phyloP scores from a whole-genome alignment of 2,797 vertebrate species.

The Petrocephalus sullivani region DNA sequence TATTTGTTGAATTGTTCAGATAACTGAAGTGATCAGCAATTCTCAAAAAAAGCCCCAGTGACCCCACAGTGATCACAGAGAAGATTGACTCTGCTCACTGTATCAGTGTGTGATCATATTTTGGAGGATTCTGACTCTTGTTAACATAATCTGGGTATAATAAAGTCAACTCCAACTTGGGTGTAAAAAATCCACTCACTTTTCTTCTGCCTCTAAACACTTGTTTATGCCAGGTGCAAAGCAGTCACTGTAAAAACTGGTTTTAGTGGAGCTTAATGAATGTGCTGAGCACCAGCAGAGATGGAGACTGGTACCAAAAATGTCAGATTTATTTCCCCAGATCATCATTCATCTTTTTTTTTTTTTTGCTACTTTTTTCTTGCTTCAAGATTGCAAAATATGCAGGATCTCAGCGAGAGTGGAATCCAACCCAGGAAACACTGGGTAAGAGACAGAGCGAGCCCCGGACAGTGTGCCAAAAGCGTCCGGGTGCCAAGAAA shows the following conservation, averaged over 20 bases:
- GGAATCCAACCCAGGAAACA: not conserved
- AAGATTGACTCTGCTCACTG: not conserved
- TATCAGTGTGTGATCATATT: not conserved
- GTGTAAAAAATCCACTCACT: not conserved
- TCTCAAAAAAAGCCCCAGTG: not conserved
- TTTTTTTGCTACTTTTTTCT: not conserved
- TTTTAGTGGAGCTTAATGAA: not conserved
- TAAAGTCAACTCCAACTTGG: not conserved
- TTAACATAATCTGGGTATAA: not conserved
- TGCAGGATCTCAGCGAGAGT: not conserved
- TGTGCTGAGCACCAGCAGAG: not conserved
- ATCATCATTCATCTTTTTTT: not conserved
- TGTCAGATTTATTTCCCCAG: not conserved
- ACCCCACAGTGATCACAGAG: not conserved
- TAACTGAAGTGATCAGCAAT: not conserved
- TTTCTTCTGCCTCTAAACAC: not conserved
- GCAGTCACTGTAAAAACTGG: not conserved
- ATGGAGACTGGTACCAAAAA: not conserved
- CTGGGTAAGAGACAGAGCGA: too few relatives aligned
- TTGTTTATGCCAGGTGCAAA: not conserved
- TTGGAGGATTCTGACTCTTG: not conserved
- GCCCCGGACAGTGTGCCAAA: not conserved
- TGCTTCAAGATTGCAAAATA: not conserved
- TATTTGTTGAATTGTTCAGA: not conserved
- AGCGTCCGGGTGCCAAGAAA: not conserved